A percentile compares a stretch with the other conserved stretches of the same genome.
Evolutionary conservation across 2,888 invertebrate species (phyloP).

Genomic region (Papilio gigon): DNA sequence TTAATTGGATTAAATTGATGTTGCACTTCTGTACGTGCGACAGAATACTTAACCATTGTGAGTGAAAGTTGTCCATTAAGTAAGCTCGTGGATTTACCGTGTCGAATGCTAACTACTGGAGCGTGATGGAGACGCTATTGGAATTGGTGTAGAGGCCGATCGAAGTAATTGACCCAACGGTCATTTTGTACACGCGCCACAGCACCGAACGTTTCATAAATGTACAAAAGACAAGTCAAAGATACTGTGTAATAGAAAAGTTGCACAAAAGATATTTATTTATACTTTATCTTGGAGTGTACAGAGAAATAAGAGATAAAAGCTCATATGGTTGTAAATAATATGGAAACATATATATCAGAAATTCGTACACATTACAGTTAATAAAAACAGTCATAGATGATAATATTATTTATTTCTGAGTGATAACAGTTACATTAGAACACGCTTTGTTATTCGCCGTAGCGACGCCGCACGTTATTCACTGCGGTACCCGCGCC

Average conservation of each 20-base stretch:
- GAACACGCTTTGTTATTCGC: constrained; percentile 46
- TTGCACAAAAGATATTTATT: no score
- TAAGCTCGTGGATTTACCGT: constrained; percentile 40
- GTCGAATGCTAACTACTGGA: constrained; percentile 47
- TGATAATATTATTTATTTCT: no score
- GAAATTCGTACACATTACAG: no score
- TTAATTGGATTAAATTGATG: background rate
- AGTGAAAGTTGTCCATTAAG: constrained; percentile 50
- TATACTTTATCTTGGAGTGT: no score
- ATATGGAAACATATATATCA: no score
- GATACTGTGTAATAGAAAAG: background rate
- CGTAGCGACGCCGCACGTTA: constrained; percentile 54
- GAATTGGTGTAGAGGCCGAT: constrained; percentile 9
- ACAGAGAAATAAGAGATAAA: no score
- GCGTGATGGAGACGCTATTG: constrained; percentile 44
- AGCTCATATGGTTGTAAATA: no score
- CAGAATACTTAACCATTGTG: constrained; percentile 19
- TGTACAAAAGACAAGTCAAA: background rate
- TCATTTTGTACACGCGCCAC: constrained; percentile 9
- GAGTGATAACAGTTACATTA: background rate
- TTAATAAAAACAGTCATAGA: background rate
- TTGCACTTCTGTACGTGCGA: background rate
- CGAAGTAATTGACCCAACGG: constrained; percentile 10
- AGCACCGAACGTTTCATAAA: background rate
- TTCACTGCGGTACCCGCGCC: constrained; percentile 41